Evolutionary conservation across 2,797 vertebrate species (phyloP), one percentile per base, ranked within the genome.

Genomic region (Siniperca scherzeri): DNA sequence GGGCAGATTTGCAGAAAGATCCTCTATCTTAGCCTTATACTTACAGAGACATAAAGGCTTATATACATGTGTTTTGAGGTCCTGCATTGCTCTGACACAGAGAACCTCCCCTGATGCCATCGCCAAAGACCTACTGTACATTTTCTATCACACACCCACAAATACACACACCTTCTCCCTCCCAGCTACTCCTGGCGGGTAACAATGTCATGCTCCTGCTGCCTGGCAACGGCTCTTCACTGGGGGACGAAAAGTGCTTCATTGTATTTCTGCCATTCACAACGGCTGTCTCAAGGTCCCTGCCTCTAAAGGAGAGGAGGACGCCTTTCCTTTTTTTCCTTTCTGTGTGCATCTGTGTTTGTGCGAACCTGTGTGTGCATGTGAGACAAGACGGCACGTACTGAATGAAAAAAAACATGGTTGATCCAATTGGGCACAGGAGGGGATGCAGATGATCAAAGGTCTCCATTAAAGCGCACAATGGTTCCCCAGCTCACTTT

Each of bases 161-260:
- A 30, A 78, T 33, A 70, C 53, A 77, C 57, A 70, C 62, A 81
- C 74, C 10, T 65, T 70, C 30, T 53, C 56, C 81, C 87, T 80
- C 76, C 33, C 46, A 50, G 50, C 70, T 61, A 57, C 79, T 36
- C 72, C 72, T 65, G 52, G 42, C 4, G 70, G 48, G 60, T 73
- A 84, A 66, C 86, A 46, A 80, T 85, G 79, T 92, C 89, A 91
- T 59, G 79, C 85, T 87, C 71, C 88, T 84, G 94, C 94, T 95
- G 94, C 95, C 93, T 94, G 94, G 94, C 94, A 95, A 95, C 94
- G 65, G 87, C 88, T 93, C 91, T 89, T 90, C 85, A 92, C 92
- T 83, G 87, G 87, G 89, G 85, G 88, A 91, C 60, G 44, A 91
- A 91, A 79, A 91, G 88, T 82, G 75, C 90, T 84, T 89, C 84